A percentile compares a stretch with the other conserved stretches of the same genome.
phyloP scores from a whole-genome alignment of 30 jellyfish, hydroid and myxozoan species.

The Hydractinia symbiolongicarpus region DNA sequence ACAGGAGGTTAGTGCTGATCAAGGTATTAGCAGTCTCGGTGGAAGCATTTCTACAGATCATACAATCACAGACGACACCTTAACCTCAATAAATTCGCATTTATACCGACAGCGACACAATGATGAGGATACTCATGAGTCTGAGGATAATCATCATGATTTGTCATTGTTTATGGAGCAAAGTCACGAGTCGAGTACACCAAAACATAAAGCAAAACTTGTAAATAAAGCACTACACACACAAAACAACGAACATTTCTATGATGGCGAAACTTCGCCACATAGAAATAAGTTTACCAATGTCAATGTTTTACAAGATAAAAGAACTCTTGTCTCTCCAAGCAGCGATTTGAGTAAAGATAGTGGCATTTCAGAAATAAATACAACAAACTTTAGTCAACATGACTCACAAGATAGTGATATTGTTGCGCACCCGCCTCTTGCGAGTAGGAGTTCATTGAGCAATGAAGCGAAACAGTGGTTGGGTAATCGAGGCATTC shows the following conservation, averaged over 20 bases:
- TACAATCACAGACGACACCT: not conserved
- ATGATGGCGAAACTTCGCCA: too few relatives aligned
- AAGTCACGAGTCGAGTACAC: constrained; percentile 33
- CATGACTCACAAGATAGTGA: constrained; percentile 24
- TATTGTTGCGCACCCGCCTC: not conserved
- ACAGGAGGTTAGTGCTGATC: not conserved
- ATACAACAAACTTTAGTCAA: constrained; percentile 10
- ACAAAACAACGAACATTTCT: too few relatives aligned
- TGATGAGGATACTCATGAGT: not conserved
- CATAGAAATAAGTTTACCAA: too few relatives aligned
- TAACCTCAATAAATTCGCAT: not conserved
- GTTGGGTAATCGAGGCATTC: constrained; percentile 73
- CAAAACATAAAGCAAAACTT: constrained; percentile 16
- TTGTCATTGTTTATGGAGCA: constrained; percentile 12
- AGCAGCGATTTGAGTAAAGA: constrained; percentile 62
- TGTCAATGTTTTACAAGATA: too few relatives aligned
- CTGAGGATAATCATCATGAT: constrained; percentile 17
- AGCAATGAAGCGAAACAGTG: constrained; percentile 76
- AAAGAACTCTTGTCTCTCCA: not conserved
- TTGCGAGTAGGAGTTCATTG: constrained; percentile 32
- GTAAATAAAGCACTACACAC: too few relatives aligned
- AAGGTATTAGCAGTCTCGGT: not conserved
- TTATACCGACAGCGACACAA: not conserved
- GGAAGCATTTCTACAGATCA: not conserved
- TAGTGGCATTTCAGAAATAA: constrained; percentile 79